Evolutionary conservation across 2,888 invertebrate species (phyloP).

Genomic region (Diarsia mendica): DNA sequence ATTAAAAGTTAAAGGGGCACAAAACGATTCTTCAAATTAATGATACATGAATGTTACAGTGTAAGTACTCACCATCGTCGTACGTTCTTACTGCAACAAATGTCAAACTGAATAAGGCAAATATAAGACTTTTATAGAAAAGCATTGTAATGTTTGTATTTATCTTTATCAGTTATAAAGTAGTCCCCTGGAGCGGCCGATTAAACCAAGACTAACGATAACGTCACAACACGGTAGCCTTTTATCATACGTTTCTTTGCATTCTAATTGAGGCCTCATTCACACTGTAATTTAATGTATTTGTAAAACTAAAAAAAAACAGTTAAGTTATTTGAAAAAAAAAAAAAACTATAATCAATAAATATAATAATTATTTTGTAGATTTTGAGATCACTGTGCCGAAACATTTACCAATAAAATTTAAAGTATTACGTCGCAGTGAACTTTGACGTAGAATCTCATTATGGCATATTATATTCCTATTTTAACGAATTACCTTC

Average conservation of each 20-base stretch:
- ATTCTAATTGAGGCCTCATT: conserved; percentile 42
- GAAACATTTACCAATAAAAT: background rate
- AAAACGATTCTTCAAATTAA: background rate
- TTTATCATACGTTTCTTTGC: conserved; percentile 50
- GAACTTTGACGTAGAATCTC: background rate
- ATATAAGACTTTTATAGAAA: conserved; percentile 25
- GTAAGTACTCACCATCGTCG: conserved; percentile 42
- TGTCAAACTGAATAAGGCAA: conserved; percentile 29
- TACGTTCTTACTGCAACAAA: conserved; percentile 33
- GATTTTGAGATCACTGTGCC: background rate
- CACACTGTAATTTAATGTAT: conserved; percentile 40
- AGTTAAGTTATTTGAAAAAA: background rate
- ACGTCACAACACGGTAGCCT: conserved; percentile 30
- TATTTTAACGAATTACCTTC: background rate
- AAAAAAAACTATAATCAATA: too few relatives aligned
- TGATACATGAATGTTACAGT: background rate
- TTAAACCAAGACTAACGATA: conserved; percentile 51
- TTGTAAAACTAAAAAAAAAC: background rate
- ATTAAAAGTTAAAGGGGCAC: background rate
- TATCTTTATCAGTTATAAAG: conserved; percentile 4
- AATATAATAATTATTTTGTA: background rate
- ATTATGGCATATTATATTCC: background rate
- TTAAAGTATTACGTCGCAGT: background rate
- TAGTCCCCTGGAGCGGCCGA: conserved; percentile 32
- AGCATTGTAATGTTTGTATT: conserved; percentile 36